phyloP scores from a whole-genome alignment of 2,888 invertebrate species.

The Hartigia nigra region DNA sequence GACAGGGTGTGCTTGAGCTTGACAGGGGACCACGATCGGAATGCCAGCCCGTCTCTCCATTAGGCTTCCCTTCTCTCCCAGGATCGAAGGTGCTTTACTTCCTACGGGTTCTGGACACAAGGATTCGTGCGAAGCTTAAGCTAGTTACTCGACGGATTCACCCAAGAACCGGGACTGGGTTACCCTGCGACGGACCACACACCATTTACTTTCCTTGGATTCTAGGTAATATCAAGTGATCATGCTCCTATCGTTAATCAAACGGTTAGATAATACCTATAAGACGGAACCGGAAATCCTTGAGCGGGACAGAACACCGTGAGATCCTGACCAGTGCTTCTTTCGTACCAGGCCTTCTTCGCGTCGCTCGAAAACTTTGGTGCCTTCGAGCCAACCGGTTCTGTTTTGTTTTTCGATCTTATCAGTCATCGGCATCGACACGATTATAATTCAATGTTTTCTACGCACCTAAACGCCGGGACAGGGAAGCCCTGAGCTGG shows the following conservation, averaged over 20 bases:
- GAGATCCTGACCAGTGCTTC: slow-evolving; percentile 73
- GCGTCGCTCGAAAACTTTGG: slow-evolving; percentile 62
- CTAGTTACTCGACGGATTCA: slow-evolving; percentile 52
- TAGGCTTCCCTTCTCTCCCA: slow-evolving; percentile 67
- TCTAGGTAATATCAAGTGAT: slow-evolving; percentile 57
- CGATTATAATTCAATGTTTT: not conserved
- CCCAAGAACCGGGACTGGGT: slow-evolving; percentile 72
- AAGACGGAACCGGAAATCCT: slow-evolving; percentile 76
- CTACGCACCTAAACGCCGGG: slow-evolving; percentile 74
- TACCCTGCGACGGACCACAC: too few species aligned
- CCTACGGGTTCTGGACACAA: slow-evolving; percentile 68
- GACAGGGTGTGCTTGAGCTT: slow-evolving; percentile 77
- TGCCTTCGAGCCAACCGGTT: slow-evolving; percentile 73
- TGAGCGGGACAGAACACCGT: slow-evolving; percentile 79
- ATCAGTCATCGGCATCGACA: not conserved
- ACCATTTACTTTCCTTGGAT: slow-evolving; percentile 72
- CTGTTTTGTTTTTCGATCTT: slow-evolving; percentile 60
- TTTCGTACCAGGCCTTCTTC: slow-evolving; percentile 76
- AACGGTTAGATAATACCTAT: slow-evolving; percentile 61
- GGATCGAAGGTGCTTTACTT: slow-evolving; percentile 69
- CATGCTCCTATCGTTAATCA: slow-evolving; percentile 7
- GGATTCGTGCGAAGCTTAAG: slow-evolving; percentile 21
- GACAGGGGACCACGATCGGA: slow-evolving; percentile 69
- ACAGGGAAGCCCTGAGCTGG: slow-evolving; percentile 83
- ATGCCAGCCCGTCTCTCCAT: slow-evolving; percentile 64